A percentile compares a stretch with the other conserved stretches of the same genome.
These are phyloP conservation scores for Agapostemon virescens DNA, from an alignment of 2,888 invertebrate genomes.

Conservation along the genomic window DNA sequence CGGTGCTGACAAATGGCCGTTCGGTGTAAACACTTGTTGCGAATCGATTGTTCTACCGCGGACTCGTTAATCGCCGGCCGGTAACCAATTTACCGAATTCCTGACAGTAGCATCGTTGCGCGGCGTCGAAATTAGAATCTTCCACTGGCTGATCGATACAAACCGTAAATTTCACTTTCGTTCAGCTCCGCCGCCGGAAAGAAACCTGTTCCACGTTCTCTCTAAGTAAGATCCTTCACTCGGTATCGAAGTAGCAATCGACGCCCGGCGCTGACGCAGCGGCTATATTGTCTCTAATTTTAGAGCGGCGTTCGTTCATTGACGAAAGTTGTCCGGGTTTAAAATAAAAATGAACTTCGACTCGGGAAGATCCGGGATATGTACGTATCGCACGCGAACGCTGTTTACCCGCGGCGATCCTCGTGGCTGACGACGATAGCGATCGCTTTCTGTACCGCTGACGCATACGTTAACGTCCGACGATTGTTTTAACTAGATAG, in stretches of 20 bases:
- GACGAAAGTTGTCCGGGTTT: constrained; percentile 36
- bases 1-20: constrained; percentile 16
- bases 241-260: constrained; percentile 3
- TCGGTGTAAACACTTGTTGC: constrained; percentile 49
- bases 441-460: not conserved
- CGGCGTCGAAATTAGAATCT: constrained; percentile 5
- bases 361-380: not conserved
- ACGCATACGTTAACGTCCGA: not conserved
- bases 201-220: not conserved
- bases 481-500: not conserved
- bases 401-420: not conserved
- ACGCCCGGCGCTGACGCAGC: constrained; percentile 9
- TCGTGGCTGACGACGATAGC: not conserved
- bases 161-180: constrained; percentile 13
- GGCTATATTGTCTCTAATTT: constrained; percentile 30
- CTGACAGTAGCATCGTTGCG: not conserved
- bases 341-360: constrained; percentile 43
- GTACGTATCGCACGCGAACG: constrained; percentile 2
- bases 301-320: constrained; percentile 31
- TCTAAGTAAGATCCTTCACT: not conserved
- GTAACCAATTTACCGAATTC: constrained; percentile 24
- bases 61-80: constrained; percentile 22
- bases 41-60: constrained; percentile 30
- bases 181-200: not conserved
- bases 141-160: not conserved